Base-by-base conservation (phyloP, 2,113 vertebrate genomes). In the Platichthys flesus region DNA sequence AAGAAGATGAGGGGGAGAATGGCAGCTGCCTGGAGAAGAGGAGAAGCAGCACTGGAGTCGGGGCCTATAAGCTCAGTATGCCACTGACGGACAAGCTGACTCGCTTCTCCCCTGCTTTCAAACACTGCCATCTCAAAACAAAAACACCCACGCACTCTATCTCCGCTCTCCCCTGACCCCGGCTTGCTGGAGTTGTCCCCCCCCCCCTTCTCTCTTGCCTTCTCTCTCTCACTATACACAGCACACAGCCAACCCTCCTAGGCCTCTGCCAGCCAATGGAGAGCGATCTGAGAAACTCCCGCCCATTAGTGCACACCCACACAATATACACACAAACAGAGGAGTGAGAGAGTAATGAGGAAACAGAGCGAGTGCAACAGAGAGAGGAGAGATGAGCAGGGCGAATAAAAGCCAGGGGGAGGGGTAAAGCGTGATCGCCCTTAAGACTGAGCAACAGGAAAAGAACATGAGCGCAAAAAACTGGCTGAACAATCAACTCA, bases 131-230 rank as follows among this genome's bases (percentile, higher is more conserved):
- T 94, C 90, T 93, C 93, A 94, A 93, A 94, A 94, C 93, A 94
- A 93, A 91, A 94, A 94, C 95, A 90, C 95, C 95, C 95, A 95
- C 95, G 93, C 95, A 91, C 92, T 90, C 90, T 62, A 81, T 85
- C 91, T 87, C 87, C 59, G 78, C 90, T 93, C 90, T 90, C 88
- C 91, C 90, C 93, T 93, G 93, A 92, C 93, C 93, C 91, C 89
- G 90, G 91, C 86, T 85, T 85, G 90, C 87, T 89, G 71, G 90
- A 87, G 90, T 84, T 54, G 66, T 45, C n/a, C 12, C 68, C 57
- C 59, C 86, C 86, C 51, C 63, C 78, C 81, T 67, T 81, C 74
- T 58, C 83, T 72, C 69, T 71, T 58, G 59, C 65, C 78, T 71
- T 87, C 88, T 71, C 92, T 90, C n/a, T 9, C 54, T 54, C 51